A percentile compares a stretch with the other conserved stretches of the same genome.
phyloP scores from a whole-genome alignment of 2,888 invertebrate genomes.

The Allacma fusca region DNA sequence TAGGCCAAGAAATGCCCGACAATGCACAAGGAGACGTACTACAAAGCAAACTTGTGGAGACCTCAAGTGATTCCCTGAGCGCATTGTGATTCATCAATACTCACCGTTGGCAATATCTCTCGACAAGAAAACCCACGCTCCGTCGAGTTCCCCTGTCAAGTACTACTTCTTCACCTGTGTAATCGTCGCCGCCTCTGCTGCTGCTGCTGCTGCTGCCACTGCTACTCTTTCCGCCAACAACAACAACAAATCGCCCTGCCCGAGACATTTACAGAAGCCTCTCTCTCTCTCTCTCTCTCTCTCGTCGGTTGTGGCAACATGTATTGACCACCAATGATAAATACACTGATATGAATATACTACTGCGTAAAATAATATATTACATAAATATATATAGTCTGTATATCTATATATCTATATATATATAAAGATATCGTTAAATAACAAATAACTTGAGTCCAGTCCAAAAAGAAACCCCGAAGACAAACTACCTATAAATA shows the following conservation, averaged over 20 bases:
- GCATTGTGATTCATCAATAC: conserved; percentile 42
- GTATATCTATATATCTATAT: too few species aligned
- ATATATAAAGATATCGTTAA: neutral
- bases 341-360: neutral
- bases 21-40: conserved; percentile 89
- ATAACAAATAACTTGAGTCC: conserved; percentile 3
- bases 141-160: conserved; percentile 14
- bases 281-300: neutral
- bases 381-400: neutral
- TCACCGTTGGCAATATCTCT: conserved; percentile 24
- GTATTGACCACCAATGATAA: neutral
- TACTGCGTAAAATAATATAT: neutral
- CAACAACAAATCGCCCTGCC: neutral
- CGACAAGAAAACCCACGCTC: neutral
- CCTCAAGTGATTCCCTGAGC: conserved; percentile 50
- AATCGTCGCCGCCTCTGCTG: neutral
- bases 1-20: conserved; percentile 81
- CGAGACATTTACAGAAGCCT: neutral
- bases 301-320: neutral
- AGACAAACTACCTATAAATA: neutral
- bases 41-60: conserved; percentile 69
- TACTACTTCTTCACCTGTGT: neutral
- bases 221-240: neutral
- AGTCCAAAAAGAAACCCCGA: neutral
- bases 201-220: neutral